Conservation (phyloP, 1,140 invertebrate species). For the Drosophila arizonae region DNA sequence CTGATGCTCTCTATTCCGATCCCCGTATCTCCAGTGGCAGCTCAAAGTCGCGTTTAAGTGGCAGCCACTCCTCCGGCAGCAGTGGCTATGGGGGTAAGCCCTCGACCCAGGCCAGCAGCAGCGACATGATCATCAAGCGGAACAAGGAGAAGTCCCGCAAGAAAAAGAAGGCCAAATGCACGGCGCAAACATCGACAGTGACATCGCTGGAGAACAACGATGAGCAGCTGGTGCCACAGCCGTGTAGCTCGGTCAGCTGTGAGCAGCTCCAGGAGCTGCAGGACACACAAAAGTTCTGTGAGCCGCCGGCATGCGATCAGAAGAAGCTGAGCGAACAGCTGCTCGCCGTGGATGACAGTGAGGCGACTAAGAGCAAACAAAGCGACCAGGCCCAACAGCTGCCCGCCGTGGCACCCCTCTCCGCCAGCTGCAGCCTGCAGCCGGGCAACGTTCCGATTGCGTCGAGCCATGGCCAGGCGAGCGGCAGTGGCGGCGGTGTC, state of each 20-base stretch:
- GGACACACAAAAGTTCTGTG: conserved; percentile 23
- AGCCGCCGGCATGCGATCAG: conserved; percentile 12
- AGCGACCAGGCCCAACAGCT: conserved; percentile 51
- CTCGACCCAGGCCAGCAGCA: conserved; percentile 84
- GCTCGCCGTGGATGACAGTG: conserved; percentile 48
- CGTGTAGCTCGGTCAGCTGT: neutral
- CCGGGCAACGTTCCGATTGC: neutral
- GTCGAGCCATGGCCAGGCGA: neutral
- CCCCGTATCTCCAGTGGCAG: conserved; percentile 85
- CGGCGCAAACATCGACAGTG: conserved; percentile 25
- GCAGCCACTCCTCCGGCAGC: conserved; percentile 89
- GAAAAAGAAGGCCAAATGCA: conserved; percentile 83
- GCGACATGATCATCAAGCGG: conserved; percentile 83
- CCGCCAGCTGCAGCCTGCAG: neutral
- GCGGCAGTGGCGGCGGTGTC: neutral
- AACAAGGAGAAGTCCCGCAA: conserved; percentile 84
- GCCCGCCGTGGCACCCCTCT: conserved; percentile 35
- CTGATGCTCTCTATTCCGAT: neutral
- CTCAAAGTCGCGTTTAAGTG: conserved; percentile 89
- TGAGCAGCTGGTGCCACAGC: conserved; percentile 11
- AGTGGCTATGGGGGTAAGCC: conserved; percentile 89
- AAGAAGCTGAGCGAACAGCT: conserved; percentile 33
- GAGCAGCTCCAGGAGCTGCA: conserved; percentile 29
- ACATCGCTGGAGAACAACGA: conserved; percentile 43
- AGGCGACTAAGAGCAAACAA: conserved; percentile 13